Conservation (phyloP, 2,888 invertebrate genomes). For the Calameuta filiformis region DNA sequence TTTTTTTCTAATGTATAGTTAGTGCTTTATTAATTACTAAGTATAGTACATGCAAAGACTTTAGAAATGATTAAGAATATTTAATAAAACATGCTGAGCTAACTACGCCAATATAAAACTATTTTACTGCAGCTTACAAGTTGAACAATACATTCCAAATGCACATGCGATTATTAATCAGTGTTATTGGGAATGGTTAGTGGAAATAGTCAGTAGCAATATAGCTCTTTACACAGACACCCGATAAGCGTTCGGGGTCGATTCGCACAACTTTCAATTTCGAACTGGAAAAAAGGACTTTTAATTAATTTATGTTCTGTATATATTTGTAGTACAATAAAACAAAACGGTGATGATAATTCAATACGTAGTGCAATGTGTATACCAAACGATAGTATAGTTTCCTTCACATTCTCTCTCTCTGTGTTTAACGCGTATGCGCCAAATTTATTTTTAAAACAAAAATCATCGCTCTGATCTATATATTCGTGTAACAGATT, state of each 20-base stretch:
- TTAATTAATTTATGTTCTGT: neutral
- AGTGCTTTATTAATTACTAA: neutral
- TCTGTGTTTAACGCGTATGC: neutral
- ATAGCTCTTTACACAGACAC: neutral
- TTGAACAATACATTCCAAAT: neutral
- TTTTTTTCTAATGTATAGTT: neutral
- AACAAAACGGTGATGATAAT: neutral
- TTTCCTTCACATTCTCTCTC: neutral
- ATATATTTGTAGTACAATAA: neutral
- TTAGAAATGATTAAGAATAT: neutral
- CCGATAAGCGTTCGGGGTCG: neutral
- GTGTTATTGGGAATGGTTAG: neutral
- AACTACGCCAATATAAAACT: neutral
- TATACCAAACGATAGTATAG: neutral
- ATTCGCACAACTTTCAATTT: neutral
- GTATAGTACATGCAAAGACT: neutral
- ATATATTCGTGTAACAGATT: neutral
- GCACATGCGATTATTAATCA: neutral
- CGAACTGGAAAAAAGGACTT: neutral
- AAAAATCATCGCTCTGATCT: neutral
- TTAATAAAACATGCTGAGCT: neutral
- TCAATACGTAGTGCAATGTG: conserved; percentile 5
- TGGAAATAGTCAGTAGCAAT: neutral
- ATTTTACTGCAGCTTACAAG: neutral
- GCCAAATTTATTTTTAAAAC: neutral